Conservation (phyloP, 2,113 vertebrate genomes). For the Procavia capensis region DNA sequence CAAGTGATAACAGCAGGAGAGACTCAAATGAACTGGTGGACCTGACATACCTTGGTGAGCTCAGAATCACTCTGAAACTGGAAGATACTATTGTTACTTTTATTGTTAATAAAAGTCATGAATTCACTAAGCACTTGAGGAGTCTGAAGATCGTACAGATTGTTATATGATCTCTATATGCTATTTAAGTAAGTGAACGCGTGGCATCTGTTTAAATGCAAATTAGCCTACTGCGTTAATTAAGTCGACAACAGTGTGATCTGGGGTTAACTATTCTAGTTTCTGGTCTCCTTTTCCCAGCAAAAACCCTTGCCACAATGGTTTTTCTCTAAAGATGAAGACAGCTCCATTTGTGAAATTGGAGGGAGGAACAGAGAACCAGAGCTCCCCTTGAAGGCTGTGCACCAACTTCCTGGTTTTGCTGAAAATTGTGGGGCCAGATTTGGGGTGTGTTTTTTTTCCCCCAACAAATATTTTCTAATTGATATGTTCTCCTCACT, state of each 20-base stretch:
- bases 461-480: slow-evolving; percentile 74
- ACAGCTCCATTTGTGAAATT: not conserved
- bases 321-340: slow-evolving; percentile 27
- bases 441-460: not conserved
- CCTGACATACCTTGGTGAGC: not conserved
- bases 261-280: slow-evolving; percentile 56
- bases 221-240: slow-evolving; percentile 50
- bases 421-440: slow-evolving; percentile 4
- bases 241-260: slow-evolving; percentile 22
- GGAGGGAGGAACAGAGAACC: not conserved
- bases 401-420: not conserved
- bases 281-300: slow-evolving; percentile 55
- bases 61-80: slow-evolving; percentile 4
- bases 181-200: slow-evolving; percentile 50
- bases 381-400: not conserved
- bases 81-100: not conserved
- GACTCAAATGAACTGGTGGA: not conserved
- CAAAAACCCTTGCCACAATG: not conserved
- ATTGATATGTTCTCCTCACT: slow-evolving; percentile 72
- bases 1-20: not conserved
- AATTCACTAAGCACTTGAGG: slow-evolving; percentile 20
- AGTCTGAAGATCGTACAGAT: not conserved
- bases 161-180: not conserved
- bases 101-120: not conserved
- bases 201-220: slow-evolving; percentile 69